These are phyloP conservation scores for rabbit (Oryctolagus cuniculus) DNA, from an alignment of 2,113 vertebrate genomes.

Conservation along the genomic window DNA sequence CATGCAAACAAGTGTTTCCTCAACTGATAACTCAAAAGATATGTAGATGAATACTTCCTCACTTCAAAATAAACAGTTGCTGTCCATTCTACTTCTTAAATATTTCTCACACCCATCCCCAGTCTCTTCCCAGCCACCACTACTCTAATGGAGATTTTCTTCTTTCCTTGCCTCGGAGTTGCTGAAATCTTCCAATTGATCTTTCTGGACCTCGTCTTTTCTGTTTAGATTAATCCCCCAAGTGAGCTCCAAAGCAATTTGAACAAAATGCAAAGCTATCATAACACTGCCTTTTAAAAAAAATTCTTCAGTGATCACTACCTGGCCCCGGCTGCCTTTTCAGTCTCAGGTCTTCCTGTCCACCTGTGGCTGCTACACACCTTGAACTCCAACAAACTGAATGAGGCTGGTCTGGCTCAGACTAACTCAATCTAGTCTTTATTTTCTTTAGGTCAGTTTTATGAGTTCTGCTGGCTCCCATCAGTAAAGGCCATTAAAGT, in stretches of 20 bases:
- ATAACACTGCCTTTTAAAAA: not conserved
- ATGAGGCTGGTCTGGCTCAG: not conserved
- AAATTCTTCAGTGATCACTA: not conserved
- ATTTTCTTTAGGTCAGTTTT: not conserved
- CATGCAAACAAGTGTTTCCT: not conserved
- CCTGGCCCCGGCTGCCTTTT: not conserved
- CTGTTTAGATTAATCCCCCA: not conserved
- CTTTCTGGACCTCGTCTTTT: not conserved
- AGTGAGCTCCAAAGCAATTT: not conserved
- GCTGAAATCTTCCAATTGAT: too few species aligned
- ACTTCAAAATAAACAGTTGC: not conserved
- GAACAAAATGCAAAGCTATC: not conserved
- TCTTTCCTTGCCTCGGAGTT: not conserved
- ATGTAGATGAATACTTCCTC: not conserved
- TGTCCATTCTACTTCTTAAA: not conserved
- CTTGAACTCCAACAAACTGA: not conserved
- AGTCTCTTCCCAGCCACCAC: too few species aligned
- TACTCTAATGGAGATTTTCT: fast-evolving
- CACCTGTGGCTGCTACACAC: not conserved
- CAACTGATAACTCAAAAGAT: not conserved
- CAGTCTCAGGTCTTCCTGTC: not conserved
- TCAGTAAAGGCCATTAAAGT: not conserved
- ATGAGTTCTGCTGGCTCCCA: not conserved
- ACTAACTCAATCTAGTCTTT: not conserved
- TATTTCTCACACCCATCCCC: not conserved